phyloP scores from a whole-genome alignment of 2,888 invertebrate species.

The Chymomyza amoena region DNA sequence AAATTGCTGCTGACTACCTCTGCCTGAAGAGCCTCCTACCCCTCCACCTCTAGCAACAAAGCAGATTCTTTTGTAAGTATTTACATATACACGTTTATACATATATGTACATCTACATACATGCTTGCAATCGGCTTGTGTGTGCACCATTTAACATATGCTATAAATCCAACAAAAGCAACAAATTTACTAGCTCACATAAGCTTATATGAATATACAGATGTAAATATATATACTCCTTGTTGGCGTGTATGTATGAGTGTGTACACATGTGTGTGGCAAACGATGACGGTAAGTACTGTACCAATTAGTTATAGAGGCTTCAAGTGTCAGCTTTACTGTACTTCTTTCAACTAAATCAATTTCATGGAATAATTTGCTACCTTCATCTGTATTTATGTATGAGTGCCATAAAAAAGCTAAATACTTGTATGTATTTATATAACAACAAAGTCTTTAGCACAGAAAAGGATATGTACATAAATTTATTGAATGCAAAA shows the following conservation, averaged over 20 bases:
- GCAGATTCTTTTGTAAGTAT: no score
- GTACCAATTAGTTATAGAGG: background rate
- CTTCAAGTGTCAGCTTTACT: background rate
- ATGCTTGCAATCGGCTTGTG: background rate
- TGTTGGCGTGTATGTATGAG: background rate
- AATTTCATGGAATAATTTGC: background rate
- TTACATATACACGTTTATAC: no score
- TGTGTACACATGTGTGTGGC: background rate
- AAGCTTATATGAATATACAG: background rate
- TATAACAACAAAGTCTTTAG: no score
- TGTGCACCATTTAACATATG: background rate
- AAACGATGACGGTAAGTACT: background rate
- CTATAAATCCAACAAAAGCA: background rate
- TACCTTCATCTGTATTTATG: no score
- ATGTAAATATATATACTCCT: background rate
- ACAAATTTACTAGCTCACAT: background rate
- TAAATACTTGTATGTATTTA: no score
- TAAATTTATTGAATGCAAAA: no score
- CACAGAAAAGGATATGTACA: no score
- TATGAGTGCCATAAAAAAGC: no score
- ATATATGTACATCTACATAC: no score
- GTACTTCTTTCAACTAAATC: background rate
- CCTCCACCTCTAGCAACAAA: no score
- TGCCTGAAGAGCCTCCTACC: background rate
- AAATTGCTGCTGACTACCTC: slow-evolving; percentile 24